phyloP scores from a whole-genome alignment of 1,140 invertebrate species.

The Tetraneura akinire region DNA sequence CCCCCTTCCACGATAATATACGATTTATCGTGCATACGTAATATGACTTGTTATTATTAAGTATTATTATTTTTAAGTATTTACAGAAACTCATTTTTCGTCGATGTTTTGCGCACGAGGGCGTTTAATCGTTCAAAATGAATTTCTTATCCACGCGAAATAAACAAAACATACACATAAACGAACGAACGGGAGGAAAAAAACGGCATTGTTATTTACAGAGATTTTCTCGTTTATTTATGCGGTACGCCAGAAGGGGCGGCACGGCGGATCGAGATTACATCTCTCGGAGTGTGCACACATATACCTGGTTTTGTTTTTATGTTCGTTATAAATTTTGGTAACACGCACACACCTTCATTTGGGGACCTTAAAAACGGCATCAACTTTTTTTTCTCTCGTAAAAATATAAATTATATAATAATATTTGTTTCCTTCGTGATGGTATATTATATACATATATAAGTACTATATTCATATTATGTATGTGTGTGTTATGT shows the following conservation, averaged over 20 bases:
- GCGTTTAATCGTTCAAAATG: constrained; percentile 34
- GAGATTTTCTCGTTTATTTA: constrained; percentile 48
- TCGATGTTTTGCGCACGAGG: not conserved
- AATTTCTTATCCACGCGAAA: constrained; percentile 9
- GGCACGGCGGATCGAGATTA: constrained; percentile 31
- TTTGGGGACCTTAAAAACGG: not conserved
- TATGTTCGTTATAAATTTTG: constrained; percentile 46
- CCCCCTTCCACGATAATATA: too few species aligned
- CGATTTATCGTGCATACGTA: too few species aligned
- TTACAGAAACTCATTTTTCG: too few species aligned
- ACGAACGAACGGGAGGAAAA: not conserved
- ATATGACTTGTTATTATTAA: too few species aligned
- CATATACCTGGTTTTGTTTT: constrained; percentile 8
- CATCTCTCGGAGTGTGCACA: not conserved
- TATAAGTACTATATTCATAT: not conserved
- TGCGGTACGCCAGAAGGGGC: constrained; percentile 3
- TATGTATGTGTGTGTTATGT: too few species aligned
- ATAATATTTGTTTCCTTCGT: constrained; percentile 11
- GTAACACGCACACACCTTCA: constrained; percentile 30
- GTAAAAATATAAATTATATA: not conserved
- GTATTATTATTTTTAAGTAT: too few species aligned
- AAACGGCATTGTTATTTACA: constrained; percentile 35
- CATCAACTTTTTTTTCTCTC: not conserved
- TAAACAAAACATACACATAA: not conserved
- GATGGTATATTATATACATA: too few species aligned